phyloP scores from a whole-genome alignment of 2,797 vertebrate species.

The Sus cebifrons region DNA sequence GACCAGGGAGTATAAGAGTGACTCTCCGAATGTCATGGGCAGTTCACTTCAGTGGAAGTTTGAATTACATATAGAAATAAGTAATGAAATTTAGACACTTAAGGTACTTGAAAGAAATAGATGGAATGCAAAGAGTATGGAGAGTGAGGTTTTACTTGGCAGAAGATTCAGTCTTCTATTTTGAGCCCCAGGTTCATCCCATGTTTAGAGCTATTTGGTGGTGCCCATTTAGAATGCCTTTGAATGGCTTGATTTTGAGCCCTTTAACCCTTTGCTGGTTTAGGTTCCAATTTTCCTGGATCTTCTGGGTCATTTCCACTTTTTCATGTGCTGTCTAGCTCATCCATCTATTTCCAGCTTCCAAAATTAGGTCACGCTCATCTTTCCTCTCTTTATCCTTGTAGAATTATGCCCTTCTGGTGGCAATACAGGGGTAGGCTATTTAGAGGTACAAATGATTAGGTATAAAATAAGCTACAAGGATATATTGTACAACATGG shows the following conservation, averaged over 20 bases:
- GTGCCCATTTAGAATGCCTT: background rate
- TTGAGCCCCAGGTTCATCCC: background rate
- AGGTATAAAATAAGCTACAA: background rate
- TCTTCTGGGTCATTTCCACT: background rate
- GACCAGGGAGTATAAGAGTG: background rate
- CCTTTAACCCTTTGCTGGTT: background rate
- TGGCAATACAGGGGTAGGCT: background rate
- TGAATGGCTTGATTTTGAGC: background rate
- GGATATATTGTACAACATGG: background rate
- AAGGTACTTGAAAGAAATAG: background rate
- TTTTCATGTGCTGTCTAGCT: background rate
- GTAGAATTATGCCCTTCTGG: constrained; percentile 20
- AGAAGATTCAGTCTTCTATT: background rate
- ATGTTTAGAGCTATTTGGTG: background rate
- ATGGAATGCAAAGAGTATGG: background rate
- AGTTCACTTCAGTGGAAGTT: background rate
- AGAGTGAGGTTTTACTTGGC: background rate
- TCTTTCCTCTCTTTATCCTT: background rate
- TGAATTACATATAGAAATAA: background rate
- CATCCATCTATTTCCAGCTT: constrained; percentile 7
- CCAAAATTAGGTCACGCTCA: background rate
- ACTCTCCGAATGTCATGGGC: background rate
- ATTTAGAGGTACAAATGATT: background rate
- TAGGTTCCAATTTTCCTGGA: background rate
- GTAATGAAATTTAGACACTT: background rate